phyloP scores from a whole-genome alignment of 92 coral and sea anemone species.

The Bergia puertoricense region DNA sequence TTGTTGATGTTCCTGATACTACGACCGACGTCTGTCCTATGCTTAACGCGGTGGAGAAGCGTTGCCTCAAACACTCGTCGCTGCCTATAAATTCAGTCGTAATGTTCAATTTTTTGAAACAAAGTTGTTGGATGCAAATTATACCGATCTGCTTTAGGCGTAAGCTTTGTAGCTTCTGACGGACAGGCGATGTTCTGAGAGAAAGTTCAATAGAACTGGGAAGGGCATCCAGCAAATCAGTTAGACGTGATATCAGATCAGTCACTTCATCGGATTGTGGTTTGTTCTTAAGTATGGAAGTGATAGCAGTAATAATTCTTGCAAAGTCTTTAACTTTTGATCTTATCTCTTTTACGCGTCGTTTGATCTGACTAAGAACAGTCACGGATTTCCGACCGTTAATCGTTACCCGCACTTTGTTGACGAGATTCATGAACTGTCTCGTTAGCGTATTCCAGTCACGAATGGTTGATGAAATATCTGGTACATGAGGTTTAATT shows the following conservation, averaged over 20 bases:
- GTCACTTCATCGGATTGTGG: slow-evolving; percentile 7
- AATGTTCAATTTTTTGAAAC: slow-evolving; percentile 38
- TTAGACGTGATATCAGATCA: slow-evolving; percentile 15
- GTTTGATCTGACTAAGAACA: background rate
- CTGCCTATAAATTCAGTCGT: slow-evolving; percentile 23
- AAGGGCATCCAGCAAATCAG: slow-evolving; percentile 13
- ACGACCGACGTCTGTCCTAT: background rate
- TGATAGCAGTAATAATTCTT: background rate
- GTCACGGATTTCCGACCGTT: background rate
- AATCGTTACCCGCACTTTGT: slow-evolving; percentile 1
- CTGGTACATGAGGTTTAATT: slow-evolving; percentile 7
- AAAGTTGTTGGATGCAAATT: slow-evolving; percentile 37
- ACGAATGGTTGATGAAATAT: background rate
- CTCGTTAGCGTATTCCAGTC: background rate
- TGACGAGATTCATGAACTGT: background rate
- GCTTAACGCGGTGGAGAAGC: background rate
- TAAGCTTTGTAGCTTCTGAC: slow-evolving; percentile 31
- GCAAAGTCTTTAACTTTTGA: background rate
- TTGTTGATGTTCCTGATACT: slow-evolving; percentile 7
- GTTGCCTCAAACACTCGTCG: slow-evolving; percentile 12
- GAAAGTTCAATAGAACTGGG: slow-evolving; percentile 5
- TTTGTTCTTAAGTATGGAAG: background rate
- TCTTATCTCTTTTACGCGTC: background rate
- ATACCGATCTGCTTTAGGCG: background rate
- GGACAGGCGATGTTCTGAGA: slow-evolving; percentile 11